Base-by-base conservation (phyloP, 2,888 invertebrate genomes). In the Epicampocera succincta region DNA sequence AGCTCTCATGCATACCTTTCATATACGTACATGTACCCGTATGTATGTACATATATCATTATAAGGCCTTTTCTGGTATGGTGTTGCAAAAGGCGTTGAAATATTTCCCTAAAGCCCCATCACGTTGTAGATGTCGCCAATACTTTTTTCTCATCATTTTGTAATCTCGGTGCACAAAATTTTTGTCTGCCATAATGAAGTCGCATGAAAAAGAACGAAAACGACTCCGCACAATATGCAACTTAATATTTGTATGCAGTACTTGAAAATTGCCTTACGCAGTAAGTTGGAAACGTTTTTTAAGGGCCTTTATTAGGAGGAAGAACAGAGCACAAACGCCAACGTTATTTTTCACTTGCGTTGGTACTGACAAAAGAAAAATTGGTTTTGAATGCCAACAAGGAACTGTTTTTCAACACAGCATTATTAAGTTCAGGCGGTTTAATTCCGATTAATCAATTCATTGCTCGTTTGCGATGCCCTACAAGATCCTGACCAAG, bases 101-200 rank as follows among this genome's bases (percentile, higher is more conserved):
- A 86, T 89, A 89, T 88, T 87, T 89, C 87, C 88, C 89, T 84
- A 76, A 89, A 88, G 89, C 86, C 85, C 85, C 86, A 86, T 85
- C 85, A 87, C 86, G 86, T 85, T 84, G 86, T 86, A 85, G 86
- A 86, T 86, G 85, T 85, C 86, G 86, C 85, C 86, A 86, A 85
- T 86, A 76, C 79, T 33, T 33, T 33, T 81, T 73, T 79, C 74
- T 76, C 68, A 54, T 38, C 50, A 54, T 82, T 80, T 77, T 83
- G 71, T 84, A 85, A 85, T 84, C 84, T 83, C 77, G 61, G 50
- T 78, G 81, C 80, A 74, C 40, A 81, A 80, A 84, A 76, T 61
- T 61, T n/a, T 83, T 81, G 83, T 76, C 84, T 83, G 80, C 69
- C 48, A 66, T 79, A 83, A 83, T 83, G 79, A 84, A 82, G 78